Base-by-base conservation (phyloP, 2,888 invertebrate genomes). In the Eudemis profundana region DNA sequence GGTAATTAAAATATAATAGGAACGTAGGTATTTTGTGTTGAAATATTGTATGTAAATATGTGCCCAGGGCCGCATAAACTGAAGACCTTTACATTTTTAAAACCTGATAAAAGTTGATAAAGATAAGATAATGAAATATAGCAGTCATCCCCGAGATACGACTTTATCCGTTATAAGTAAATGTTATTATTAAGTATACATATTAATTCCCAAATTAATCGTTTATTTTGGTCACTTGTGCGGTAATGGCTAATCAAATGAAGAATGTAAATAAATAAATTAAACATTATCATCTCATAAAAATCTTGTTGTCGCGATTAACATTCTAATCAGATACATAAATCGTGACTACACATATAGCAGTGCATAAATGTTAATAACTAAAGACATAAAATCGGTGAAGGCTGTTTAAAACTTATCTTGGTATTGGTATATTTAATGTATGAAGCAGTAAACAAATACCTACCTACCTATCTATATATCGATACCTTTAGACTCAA, bases 301-400 rank as follows among this genome's bases (percentile, higher is more conserved):
- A 65, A 61, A 54, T 42, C 56, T 7, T 21, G 50, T 57, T 40
- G 21, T 21, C 40, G 54, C 40, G 17, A 67, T 63, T 53, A 44
- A 60, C 27, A 64, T 64, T 74, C 70, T 72, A 74, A 78, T 77
- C 70, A 70, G 70, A 73, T 74, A 77, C 72, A 76, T 77, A 72
- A 75, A 73, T 78, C 81, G 82, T 83, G 81, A 78, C 77, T 76
- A 71, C 73, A 72, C 74, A 72, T 68, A 65, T 71, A 71, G 61
- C 65, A 53, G 71, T 68, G 69, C 75, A 72, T 80, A 76, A 76
- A 73, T 75, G 70, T 70, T 76, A 76, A 73, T 71, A 73, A 60
- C 53, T 74, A 72, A 70, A 70, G 71, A 75, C 73, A 75, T 74
- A 70, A 72, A 73, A 77, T 71, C 73, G 70, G 74, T 73, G 78